Evolutionary conservation across 2,797 vertebrate species (phyloP).

Genomic region (Anableps anableps): DNA sequence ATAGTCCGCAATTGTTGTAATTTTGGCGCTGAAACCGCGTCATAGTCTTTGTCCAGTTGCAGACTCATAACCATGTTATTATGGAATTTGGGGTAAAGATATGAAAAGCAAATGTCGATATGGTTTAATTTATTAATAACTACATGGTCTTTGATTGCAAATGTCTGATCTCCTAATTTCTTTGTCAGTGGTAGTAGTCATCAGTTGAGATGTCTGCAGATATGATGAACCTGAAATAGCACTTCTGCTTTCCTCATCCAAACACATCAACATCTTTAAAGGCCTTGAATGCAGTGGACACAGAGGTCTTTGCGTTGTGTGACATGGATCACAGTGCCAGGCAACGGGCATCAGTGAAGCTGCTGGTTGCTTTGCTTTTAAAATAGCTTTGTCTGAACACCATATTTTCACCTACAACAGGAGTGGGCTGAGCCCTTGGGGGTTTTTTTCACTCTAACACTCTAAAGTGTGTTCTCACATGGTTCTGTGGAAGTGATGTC

Average conservation of each 20-base stretch:
- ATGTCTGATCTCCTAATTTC: constrained; percentile 6
- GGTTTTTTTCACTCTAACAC: constrained; percentile 62
- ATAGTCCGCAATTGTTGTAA: not conserved
- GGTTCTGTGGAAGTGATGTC: constrained; percentile 72
- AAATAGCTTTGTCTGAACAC: constrained; percentile 53
- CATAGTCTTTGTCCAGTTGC: constrained; percentile 13
- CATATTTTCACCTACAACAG: constrained; percentile 48
- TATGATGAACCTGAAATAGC: not conserved
- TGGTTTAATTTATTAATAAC: constrained; percentile 6
- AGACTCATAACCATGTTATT: constrained; percentile 3
- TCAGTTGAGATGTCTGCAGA: not conserved
- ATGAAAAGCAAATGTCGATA: constrained; percentile 6
- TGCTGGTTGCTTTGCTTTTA: constrained; percentile 41
- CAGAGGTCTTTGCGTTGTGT: not conserved
- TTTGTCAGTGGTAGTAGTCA: not conserved
- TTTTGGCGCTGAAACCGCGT: not conserved
- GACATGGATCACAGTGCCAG: constrained; percentile 2
- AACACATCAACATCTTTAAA: constrained; percentile 13
- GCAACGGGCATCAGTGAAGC: constrained; percentile 18
- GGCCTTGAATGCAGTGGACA: constrained; percentile 11
- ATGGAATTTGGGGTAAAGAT: not conserved
- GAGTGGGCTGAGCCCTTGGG: constrained; percentile 62
- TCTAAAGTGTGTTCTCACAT: constrained; percentile 71
- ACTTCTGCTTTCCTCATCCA: constrained; percentile 2
- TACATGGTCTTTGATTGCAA: not conserved